Base-by-base conservation (phyloP, 2,797 vertebrate genomes). In the Rhinoraja longicauda region DNA sequence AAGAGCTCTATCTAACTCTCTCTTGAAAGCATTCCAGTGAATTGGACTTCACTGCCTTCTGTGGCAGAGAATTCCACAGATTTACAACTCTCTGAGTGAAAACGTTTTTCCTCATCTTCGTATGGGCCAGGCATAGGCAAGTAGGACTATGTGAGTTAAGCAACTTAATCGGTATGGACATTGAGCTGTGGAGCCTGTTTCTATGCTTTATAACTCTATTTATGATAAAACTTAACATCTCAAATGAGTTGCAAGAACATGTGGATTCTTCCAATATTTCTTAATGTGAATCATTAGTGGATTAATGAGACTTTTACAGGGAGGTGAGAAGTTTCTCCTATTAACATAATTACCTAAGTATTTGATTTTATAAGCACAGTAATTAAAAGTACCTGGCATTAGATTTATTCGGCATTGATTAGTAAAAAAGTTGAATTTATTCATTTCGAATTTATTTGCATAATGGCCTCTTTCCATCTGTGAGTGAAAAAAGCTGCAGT, bases 401-500 rank as follows among this genome's bases (percentile, higher is more conserved):
- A 36, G 32, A 90, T 70, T 67, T 90, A 90, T 67, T 90, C 53
- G 90, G 62, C 17, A 24, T 90, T 67, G 64, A 90, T 90, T 90
- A 39, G 62, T 36, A 36, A 67, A 70, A 62, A 36, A 21, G 59
- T 67, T 32, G 13, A 62, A 72, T 70, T 90, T 90, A 26, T 53
- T 75, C 39, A 92, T 53, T 29, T 53, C 70, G 24, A 45, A 73
- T 91, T 92, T 53, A 13, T 75, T 92, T 92, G 24, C 39, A 75
- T 10, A 75, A 92, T 57, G 39, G 29, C 12, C 53, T 13, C 39
- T n/a, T 57, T 92, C 36, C 36, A n/a, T 92, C 70, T 92, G 70
- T 92, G 4, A 73, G 5, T 73, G 26, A 92, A 92, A 92, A 75
- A 39, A 92, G 70, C 45, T 8, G 73, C 21, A 92, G 21, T 75